Evolutionary conservation across 2,888 invertebrate species (phyloP), one percentile per base, ranked within the genome.

Genomic region (Chirona hameri): DNA sequence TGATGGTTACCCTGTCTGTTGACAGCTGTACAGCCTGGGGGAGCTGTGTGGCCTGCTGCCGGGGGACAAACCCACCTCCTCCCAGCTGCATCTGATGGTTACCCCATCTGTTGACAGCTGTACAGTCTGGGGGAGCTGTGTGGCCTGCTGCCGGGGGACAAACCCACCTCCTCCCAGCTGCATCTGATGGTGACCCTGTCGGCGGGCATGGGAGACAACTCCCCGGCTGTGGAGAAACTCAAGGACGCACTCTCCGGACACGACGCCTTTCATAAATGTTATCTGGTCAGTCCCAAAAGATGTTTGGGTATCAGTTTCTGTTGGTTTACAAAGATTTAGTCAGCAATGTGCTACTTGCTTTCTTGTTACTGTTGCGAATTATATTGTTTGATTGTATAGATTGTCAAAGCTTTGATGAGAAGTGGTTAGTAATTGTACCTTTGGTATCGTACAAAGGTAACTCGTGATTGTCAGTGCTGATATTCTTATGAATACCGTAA

Each of bases 211-310:
- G 95, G 95, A 0, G 94, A 96, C 88, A 84, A 86, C 84, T 85
- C 86, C n/a, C 84, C 91, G 3, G 93, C 97, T 0, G 93, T 95
- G 0, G 95, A 95, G 86, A 92, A 94, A 87, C 89, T 98, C 18
- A 95, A 97, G 87, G 94, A 95, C 86, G 96, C 97, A 0, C 89
- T 98, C 5, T 95, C 97, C 82, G 96, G 96, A 21, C 94, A 95
- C 87, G 93, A 93, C 83, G 92, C 93, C 81, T 98, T 98, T 88
- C 93, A 95, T 86, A 95, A 94, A 87, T 93, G 96, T 85, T 98
- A 98, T 87, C 89, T 97, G 87, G 92, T 92, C 87, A 88, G 88
- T 83, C 39, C 24, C 15, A 52, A 39, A 39, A 39, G 39, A 39
- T 39, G 39, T 39, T 7, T 39, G 39, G 39, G 39, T 39, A 39